These are phyloP conservation scores for Drepana falcataria DNA, from an alignment of 2,888 invertebrate genomes.

Conservation along the genomic window DNA sequence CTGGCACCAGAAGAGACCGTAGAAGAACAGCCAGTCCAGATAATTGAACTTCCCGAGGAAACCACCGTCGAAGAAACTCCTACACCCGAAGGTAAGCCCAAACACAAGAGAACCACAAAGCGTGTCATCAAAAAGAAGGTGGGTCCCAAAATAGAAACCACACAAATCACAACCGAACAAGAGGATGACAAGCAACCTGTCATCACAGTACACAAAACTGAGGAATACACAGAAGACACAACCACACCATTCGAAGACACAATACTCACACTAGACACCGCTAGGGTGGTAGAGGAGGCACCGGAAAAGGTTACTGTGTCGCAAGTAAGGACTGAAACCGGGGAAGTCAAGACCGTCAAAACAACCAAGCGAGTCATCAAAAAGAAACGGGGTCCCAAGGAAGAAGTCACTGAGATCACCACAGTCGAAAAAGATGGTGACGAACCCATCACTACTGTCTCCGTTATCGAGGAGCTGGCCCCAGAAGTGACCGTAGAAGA, in stretches of 20 bases:
- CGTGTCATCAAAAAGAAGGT: conserved; percentile 56
- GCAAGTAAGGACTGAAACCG: conserved; percentile 17
- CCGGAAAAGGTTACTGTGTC: conserved; percentile 8
- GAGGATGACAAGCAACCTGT: conserved; percentile 61
- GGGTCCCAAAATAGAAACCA: conserved; percentile 29
- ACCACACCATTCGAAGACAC: conserved; percentile 10
- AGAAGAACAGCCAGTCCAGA: not conserved
- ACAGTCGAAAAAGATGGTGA: conserved; percentile 44
- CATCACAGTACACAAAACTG: conserved; percentile 46
- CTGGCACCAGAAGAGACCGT: not conserved
- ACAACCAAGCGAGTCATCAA: conserved; percentile 63
- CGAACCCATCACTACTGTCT: conserved; percentile 28
- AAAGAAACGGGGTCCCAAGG: conserved; percentile 55
- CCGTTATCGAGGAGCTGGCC: conserved; percentile 27
- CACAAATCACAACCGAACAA: conserved; percentile 47
- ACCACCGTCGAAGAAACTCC: conserved; percentile 10
- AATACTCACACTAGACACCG: conserved; percentile 13
- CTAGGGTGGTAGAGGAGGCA: conserved; percentile 22
- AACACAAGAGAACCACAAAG: conserved; percentile 14
- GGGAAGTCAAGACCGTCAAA: conserved; percentile 20
- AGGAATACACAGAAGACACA: conserved; percentile 33
- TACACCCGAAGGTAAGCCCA: conserved; percentile 13
- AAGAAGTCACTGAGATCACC: conserved; percentile 42
- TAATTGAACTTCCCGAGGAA: too few relatives aligned
- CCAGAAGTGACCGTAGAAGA: conserved; percentile 30